Evolutionary conservation across 2,888 invertebrate genomes (phyloP).

Genomic region (Stenolophus ochropezus): DNA sequence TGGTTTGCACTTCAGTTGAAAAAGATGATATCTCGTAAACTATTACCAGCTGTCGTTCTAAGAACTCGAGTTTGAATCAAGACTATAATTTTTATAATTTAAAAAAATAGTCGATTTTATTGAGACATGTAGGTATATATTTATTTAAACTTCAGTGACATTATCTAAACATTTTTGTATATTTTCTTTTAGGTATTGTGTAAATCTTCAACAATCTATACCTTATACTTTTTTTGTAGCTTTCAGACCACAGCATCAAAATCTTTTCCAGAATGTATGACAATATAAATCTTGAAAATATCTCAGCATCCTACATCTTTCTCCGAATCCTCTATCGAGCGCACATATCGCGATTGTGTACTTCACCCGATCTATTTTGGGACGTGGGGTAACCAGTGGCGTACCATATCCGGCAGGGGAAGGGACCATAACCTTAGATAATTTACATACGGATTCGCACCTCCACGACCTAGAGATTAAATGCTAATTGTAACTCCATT

Average conservation of each 20-base stretch:
- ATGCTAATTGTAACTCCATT: conserved; percentile 46
- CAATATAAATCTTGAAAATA: background rate
- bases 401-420: conserved; percentile 40
- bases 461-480: background rate
- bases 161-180: no score
- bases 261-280: background rate
- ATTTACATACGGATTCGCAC: background rate
- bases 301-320: background rate
- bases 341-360: background rate
- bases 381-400: conserved; percentile 2
- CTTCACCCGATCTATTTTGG: conserved; percentile 44
- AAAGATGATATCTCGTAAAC: no score
- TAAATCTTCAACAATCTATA: no score
- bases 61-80: no score
- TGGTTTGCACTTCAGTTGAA: no score
- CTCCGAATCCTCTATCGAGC: background rate
- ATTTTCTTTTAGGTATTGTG: no score
- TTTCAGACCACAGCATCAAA: background rate
- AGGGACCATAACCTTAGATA: background rate
- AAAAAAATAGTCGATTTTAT: no score
- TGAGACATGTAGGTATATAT: no score
- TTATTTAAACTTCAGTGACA: no score
- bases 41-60: no score
- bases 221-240: no score
- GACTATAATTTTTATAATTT: no score